phyloP scores from a whole-genome alignment of 2,113 vertebrate genomes.

The Ellobius talpinus region DNA sequence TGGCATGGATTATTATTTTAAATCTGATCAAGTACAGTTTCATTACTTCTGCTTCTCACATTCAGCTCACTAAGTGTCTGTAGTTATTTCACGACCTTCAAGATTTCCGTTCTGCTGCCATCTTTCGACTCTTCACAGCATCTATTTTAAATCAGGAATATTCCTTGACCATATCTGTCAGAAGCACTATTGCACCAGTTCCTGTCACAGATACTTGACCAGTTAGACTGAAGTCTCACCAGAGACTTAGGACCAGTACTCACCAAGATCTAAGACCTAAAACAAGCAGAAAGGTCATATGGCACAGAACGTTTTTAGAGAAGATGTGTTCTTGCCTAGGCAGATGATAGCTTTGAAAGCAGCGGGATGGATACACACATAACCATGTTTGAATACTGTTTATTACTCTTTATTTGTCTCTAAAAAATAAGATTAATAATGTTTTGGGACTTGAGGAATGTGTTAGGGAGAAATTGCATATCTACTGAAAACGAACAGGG shows the following conservation, averaged over 20 bases:
- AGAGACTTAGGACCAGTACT: not conserved
- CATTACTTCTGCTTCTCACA: conserved; percentile 20
- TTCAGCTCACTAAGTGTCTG: not conserved
- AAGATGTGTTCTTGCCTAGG: not conserved
- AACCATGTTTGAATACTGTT: not conserved
- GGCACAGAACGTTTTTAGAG: not conserved
- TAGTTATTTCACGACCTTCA: not conserved
- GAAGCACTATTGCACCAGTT: not conserved
- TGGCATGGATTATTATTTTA: not conserved
- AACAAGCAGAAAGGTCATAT: not conserved
- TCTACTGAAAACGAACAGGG: not conserved
- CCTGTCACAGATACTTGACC: not conserved
- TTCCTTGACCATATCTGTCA: not conserved
- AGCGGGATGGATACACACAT: not conserved
- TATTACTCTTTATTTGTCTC: not conserved
- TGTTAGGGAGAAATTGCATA: conserved; percentile 20
- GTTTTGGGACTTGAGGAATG: not conserved
- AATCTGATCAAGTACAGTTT: not conserved
- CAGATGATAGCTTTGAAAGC: not conserved
- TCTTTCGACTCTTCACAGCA: not conserved
- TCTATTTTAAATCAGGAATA: not conserved
- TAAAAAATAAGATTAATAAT: not conserved
- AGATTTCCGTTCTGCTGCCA: not conserved
- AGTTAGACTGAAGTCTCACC: too few species aligned
- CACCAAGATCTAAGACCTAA: not conserved